phyloP scores from a whole-genome alignment of 2,113 vertebrate genomes.

The Pseudorectes ferrugineus region DNA sequence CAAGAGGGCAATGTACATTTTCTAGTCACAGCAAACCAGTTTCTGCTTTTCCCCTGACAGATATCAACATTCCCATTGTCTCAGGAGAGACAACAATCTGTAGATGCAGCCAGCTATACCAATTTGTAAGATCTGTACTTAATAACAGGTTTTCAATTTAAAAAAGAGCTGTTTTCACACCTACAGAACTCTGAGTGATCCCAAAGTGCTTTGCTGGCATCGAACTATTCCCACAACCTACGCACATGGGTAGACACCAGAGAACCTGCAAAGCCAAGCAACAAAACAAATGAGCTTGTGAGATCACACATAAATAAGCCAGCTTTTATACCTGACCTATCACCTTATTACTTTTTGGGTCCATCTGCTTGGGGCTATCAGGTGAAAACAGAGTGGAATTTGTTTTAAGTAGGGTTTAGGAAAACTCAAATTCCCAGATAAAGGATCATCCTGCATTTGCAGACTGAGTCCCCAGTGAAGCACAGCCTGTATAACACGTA shows the following conservation, averaged over 20 bases:
- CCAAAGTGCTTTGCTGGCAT: not conserved
- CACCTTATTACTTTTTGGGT: not conserved
- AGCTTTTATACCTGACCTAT: not conserved
- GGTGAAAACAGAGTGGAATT: not conserved
- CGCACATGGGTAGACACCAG: not conserved
- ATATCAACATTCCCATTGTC: not conserved
- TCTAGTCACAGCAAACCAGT: not conserved
- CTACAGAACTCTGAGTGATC: not conserved
- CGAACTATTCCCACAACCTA: not conserved
- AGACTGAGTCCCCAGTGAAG: not conserved
- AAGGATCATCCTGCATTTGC: not conserved
- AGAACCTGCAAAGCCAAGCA: not conserved
- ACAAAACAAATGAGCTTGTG: not conserved
- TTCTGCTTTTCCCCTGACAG: not conserved
- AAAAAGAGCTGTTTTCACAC: slow-evolving; percentile 2
- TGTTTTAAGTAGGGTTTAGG: not conserved
- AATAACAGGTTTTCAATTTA: slow-evolving; percentile 12
- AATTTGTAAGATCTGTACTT: not conserved
- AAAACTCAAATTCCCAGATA: not conserved
- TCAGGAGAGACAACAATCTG: not conserved
- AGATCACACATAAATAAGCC: not conserved
- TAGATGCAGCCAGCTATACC: not conserved
- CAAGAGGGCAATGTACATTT: not conserved
- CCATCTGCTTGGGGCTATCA: not conserved
- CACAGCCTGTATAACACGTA: not conserved